Conservation (phyloP, 2,113 vertebrate genomes). For the Forbesichthys agassizii region DNA sequence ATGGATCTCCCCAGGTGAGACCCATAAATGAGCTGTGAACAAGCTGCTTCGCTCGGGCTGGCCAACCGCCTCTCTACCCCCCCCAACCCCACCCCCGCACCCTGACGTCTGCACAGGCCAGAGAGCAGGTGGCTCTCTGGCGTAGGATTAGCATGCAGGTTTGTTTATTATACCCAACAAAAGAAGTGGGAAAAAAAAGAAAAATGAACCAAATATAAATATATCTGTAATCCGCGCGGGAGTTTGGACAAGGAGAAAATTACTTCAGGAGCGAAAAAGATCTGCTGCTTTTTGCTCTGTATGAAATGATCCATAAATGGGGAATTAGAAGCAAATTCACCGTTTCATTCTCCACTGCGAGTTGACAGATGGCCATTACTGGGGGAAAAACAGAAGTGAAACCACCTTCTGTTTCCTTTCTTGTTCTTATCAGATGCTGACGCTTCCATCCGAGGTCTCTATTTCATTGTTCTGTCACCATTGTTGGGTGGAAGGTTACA, state of each 20-base stretch:
- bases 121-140: conserved; percentile 68
- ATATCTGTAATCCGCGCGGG: background rate
- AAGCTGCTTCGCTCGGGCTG: conserved; percentile 52
- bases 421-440: background rate
- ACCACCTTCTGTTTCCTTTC: background rate
- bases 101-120: conserved; percentile 53
- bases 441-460: conserved; percentile 25
- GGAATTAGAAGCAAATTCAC: background rate
- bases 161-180: conserved; percentile 23
- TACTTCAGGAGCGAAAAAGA: background rate
- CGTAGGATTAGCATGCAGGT: conserved; percentile 45
- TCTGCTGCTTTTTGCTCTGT: background rate
- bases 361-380: conserved; percentile 7
- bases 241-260: background rate
- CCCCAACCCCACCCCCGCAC: conserved; percentile 38
- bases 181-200: conserved; percentile 1
- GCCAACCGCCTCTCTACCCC: background rate
- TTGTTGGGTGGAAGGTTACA: conserved; percentile 44
- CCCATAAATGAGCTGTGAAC: conserved; percentile 73
- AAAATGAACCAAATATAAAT: conserved; percentile 4
- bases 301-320: background rate
- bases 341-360: background rate
- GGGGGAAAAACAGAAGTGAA: background rate
- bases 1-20: conserved; percentile 70
- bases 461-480: conserved; percentile 14